Evolutionary conservation across 2,113 vertebrate genomes (phyloP), one percentile per base, ranked within the genome.

Genomic region (Thunnus thynnus): DNA sequence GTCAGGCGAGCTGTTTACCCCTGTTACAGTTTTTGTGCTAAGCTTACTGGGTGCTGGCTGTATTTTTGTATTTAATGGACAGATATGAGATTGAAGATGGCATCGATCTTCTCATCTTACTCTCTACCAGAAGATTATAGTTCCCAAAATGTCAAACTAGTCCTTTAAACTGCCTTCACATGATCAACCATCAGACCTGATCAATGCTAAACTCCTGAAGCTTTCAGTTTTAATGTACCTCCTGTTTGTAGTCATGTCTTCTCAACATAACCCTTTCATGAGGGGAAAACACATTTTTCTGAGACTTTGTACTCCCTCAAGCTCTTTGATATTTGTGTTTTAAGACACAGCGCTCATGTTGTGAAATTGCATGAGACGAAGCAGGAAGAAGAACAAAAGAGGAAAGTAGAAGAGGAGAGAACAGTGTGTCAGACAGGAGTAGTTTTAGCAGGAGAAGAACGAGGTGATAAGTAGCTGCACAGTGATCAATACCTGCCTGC

Each of bases 381-480:
- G 67, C 36, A 13, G 62, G 17, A 25, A 47, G 1, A 18, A 30
- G 13, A 36, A 56, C 13, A 32, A 20, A 12, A 1, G 47, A 54
- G 12, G 36, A 41, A 41, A 2, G 65, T 2, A 27, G n/a, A 1
- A 11, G 25, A 25, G 48, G 46, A 74, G 36, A 54, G 44, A 22
- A 47, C 12, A 20, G 6, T 32, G 47, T 48, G 48, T 63, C 32
- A 25, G 54, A 0, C 7, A 22, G 25, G n/a, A 18, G 2, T 5
- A 13, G 22, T 18, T 27, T 60, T 22, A 20, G 32, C 65, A 16
- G 32, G 20, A 48, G 46, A 10, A 25, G 44, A 75, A 60, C 3
- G 64, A 80, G 72, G 65, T 20, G 30, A 66, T 66, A 62, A 85
- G 78, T 4, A 68, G 68, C 57, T 48, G 78, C 73, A 64, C 63